Evolutionary conservation across 2,797 vertebrate species (phyloP).

Genomic region (Erpetoichthys calabaricus): DNA sequence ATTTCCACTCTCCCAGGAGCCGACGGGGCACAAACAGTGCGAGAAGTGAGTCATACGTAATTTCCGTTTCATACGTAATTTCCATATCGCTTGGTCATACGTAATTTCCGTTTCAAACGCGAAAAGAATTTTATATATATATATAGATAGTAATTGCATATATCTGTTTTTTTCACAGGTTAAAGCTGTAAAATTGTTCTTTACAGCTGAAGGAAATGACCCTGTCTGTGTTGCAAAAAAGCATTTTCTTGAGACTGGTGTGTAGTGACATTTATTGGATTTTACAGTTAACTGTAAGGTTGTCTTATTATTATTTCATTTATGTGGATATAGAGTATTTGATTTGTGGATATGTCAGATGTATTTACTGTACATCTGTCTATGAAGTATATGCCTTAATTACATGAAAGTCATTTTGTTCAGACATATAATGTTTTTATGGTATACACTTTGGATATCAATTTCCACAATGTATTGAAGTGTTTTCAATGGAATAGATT

Average conservation of each 20-base stretch:
- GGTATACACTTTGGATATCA: no score
- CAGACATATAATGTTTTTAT: background rate
- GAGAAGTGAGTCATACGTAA: no score
- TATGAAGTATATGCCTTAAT: background rate
- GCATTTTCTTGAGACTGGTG: slow-evolving; percentile 79
- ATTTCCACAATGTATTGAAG: no score
- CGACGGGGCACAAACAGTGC: no score
- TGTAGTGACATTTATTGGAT: slow-evolving; percentile 9
- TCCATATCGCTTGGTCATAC: no score
- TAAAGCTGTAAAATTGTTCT: slow-evolving; percentile 70
- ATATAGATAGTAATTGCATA: no score
- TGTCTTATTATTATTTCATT: background rate
- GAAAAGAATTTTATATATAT: no score
- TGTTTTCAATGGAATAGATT: no score
- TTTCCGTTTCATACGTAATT: no score
- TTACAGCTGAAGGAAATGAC: slow-evolving; percentile 67
- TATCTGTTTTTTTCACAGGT: slow-evolving; percentile 41
- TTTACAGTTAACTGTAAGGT: background rate
- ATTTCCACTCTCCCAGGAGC: no score
- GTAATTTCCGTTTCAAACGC: no score
- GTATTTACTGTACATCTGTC: no score
- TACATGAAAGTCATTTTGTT: background rate
- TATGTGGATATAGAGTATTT: background rate
- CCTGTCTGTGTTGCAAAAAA: slow-evolving; percentile 73
- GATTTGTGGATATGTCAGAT: background rate